A percentile compares a stretch with the other conserved stretches of the same genome.
Conservation (phyloP, 2,797 vertebrate genomes). For the Takifugu rubripes region DNA sequence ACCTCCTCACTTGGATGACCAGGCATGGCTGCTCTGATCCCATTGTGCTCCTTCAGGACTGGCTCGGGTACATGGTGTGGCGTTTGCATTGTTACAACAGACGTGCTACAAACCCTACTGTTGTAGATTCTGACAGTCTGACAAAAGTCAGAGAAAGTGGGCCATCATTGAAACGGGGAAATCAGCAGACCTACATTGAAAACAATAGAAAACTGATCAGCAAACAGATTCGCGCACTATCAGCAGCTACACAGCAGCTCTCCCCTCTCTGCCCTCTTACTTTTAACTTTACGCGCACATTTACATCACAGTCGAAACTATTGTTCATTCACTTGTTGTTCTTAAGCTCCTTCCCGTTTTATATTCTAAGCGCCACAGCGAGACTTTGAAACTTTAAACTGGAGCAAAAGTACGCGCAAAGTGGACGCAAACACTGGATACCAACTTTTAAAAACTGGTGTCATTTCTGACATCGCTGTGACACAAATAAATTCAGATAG, state of each 20-base stretch:
- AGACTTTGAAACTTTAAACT: slow-evolving; percentile 9
- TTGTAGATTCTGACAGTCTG: slow-evolving; percentile 2
- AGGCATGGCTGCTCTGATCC: neutral
- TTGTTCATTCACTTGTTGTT: slow-evolving; percentile 50
- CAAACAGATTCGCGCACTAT: neutral
- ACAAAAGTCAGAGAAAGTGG: neutral
- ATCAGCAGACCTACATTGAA: neutral
- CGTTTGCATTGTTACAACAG: neutral
- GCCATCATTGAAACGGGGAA: neutral
- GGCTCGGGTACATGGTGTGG: slow-evolving; percentile 17
- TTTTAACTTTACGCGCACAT: slow-evolving; percentile 48
- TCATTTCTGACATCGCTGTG: no score
- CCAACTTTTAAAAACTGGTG: neutral
- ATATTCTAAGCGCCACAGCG: slow-evolving; percentile 35
- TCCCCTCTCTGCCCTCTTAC: slow-evolving; percentile 8
- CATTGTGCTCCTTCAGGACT: slow-evolving; percentile 11
- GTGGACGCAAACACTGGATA: slow-evolving; percentile 2
- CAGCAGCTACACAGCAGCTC: neutral
- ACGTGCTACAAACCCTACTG: no score
- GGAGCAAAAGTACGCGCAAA: slow-evolving; percentile 22
- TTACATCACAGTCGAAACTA: slow-evolving; percentile 53
- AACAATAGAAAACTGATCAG: neutral
- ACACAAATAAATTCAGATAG: no score
- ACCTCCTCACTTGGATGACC: slow-evolving; percentile 14
- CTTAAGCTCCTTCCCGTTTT: slow-evolving; percentile 25